phyloP scores from a whole-genome alignment of 2,797 vertebrate genomes.

The Heterohyrax brucei region DNA sequence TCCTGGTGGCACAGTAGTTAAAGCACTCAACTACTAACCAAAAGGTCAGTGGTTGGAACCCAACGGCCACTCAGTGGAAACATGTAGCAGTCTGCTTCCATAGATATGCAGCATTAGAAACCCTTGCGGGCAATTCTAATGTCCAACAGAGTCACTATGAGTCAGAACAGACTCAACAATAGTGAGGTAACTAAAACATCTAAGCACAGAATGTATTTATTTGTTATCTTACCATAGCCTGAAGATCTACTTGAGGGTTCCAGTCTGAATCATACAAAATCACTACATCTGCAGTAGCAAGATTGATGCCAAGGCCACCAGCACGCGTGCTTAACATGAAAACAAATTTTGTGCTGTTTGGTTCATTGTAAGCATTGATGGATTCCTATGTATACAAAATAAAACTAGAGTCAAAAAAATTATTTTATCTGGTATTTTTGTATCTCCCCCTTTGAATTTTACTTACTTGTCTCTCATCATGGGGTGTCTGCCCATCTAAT shows the following conservation, averaged over 20 bases:
- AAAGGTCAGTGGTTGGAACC: no score
- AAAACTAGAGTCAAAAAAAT: background rate
- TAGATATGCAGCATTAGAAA: no score
- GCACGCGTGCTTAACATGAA: constrained; percentile 99
- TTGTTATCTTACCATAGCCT: constrained; percentile 95
- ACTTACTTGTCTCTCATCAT: constrained; percentile 98
- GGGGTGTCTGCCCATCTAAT: constrained; percentile 98
- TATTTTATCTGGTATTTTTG: constrained; percentile 23
- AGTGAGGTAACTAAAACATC: background rate
- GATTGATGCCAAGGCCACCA: constrained; percentile 98
- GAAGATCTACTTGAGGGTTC: constrained; percentile 99
- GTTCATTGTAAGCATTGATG: constrained; percentile 97
- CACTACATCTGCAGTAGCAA: constrained; percentile 99
- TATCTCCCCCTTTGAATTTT: background rate
- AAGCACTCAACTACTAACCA: no score
- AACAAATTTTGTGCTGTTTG: constrained; percentile 97
- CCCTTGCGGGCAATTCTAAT: no score
- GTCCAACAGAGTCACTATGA: no score
- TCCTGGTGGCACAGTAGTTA: no score
- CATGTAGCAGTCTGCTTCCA: no score
- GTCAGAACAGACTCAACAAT: no score
- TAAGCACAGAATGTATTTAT: background rate
- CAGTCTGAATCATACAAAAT: constrained; percentile 99
- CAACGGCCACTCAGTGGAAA: no score
- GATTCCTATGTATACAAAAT: constrained; percentile 93